A percentile compares a stretch with the other conserved stretches of the same genome.
These are phyloP conservation scores for Zeuzera pyrina DNA, from an alignment of 2,888 invertebrate genomes.

Conservation along the genomic window DNA sequence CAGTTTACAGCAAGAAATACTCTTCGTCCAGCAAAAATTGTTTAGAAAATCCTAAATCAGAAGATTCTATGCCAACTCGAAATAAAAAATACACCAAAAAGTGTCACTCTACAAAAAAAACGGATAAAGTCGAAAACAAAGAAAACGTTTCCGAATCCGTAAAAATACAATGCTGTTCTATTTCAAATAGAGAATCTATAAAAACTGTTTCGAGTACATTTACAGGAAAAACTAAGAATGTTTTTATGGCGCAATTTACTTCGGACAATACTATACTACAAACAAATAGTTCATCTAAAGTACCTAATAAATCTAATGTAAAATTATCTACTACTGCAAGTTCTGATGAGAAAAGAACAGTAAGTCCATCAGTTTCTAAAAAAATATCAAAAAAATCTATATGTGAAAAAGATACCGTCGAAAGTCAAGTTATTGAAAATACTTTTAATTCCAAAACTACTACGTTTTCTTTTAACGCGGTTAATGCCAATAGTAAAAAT, in stretches of 20 bases:
- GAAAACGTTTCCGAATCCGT: constrained; percentile 44
- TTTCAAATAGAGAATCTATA: constrained; percentile 21
- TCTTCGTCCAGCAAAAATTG: constrained; percentile 30
- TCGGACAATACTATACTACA: constrained; percentile 23
- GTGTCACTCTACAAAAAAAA: constrained; percentile 21
- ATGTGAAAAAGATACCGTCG: no score
- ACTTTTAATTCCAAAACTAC: no score
- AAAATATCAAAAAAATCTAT: no score
- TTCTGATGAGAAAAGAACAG: no score
- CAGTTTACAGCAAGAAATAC: constrained; percentile 22
- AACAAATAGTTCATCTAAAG: no score
- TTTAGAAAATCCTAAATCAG: constrained; percentile 29
- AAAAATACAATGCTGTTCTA: constrained; percentile 17
- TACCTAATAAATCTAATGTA: no score
- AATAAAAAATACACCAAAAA: constrained; percentile 33
- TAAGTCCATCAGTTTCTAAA: no score
- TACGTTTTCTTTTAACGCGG: no score
- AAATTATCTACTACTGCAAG: no score
- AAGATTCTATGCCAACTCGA: constrained; percentile 23
- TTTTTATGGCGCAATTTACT: constrained; percentile 32
- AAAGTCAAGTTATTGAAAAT: no score
- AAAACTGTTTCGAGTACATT: constrained; percentile 24
- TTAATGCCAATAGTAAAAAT: no score
- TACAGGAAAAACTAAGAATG: constrained; percentile 26
- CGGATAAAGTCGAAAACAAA: constrained; percentile 32